A percentile compares a stretch with the other conserved stretches of the same genome.
Evolutionary conservation across 2,113 vertebrate genomes (phyloP).

Genomic region (Dryoscopus gambensis): DNA sequence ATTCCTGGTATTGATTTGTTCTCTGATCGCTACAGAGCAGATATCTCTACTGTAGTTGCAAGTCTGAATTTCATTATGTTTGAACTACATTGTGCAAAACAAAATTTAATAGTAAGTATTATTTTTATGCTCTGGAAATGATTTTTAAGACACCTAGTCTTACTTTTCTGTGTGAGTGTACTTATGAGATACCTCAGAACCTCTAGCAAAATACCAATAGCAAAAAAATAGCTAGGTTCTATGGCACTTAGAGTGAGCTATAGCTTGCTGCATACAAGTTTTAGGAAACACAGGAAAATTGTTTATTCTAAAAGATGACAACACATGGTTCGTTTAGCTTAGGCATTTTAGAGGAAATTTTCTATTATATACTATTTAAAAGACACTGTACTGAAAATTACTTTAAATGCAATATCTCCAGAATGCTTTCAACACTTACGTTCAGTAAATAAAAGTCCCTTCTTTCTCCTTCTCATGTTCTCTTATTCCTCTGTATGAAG

Average conservation of each 20-base stretch:
- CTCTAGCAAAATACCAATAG: neutral
- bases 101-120: slow-evolving; percentile 82
- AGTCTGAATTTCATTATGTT: slow-evolving; percentile 84
- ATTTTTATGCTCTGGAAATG: neutral
- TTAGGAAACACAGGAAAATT: neutral
- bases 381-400: neutral
- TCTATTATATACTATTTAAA: neutral
- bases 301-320: neutral
- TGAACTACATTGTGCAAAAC: slow-evolving; percentile 82
- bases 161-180: neutral
- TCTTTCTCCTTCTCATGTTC: neutral
- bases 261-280: neutral
- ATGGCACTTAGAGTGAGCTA: neutral
- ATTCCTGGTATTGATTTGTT: slow-evolving; percentile 89
- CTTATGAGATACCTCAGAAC: neutral
- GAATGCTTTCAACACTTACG: neutral
- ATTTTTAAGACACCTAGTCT: neutral
- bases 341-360: neutral
- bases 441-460: neutral
- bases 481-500: neutral
- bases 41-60: slow-evolving; percentile 75
- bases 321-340: neutral
- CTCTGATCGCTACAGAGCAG: slow-evolving; percentile 78
- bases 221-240: neutral
- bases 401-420: neutral